These are phyloP conservation scores for Nasonovia ribisnigri DNA, from an alignment of 2,888 invertebrate species.

Conservation along the genomic window DNA sequence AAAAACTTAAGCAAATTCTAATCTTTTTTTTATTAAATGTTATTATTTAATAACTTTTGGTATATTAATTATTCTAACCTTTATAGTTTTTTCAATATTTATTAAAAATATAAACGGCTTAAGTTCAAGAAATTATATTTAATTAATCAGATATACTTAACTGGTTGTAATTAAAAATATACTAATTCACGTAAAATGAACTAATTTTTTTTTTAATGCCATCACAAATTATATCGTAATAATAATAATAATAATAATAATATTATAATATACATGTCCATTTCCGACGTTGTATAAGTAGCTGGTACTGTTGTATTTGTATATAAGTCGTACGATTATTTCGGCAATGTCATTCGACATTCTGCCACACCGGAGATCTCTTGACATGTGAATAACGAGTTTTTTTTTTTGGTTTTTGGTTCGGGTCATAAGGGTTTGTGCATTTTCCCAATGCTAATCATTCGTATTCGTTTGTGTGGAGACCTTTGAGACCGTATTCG, in stretches of 20 bases:
- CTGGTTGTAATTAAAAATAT: too few species aligned
- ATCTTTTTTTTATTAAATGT: neutral
- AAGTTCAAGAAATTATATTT: too few species aligned
- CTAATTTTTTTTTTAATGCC: too few species aligned
- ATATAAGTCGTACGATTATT: neutral
- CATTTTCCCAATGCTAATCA: conserved; percentile 50
- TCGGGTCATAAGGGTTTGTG: conserved; percentile 1
- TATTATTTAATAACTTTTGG: neutral
- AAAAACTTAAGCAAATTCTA: neutral
- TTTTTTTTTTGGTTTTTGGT: neutral
- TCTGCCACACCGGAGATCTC: neutral
- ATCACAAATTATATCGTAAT: neutral
- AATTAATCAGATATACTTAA: too few species aligned
- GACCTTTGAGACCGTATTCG: conserved; percentile 33
- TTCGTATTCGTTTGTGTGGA: conserved; percentile 39
- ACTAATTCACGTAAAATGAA: too few species aligned
- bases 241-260: neutral
- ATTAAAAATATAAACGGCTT: too few species aligned
- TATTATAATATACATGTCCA: neutral
- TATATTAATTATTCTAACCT: too few species aligned
- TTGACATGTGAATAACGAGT: neutral
- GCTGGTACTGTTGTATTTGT: too few species aligned
- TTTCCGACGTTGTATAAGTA: neutral
- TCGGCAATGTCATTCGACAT: neutral
- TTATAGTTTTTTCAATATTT: too few species aligned